These are phyloP conservation scores for Odontesthes bonariensis DNA, from an alignment of 2,113 vertebrate genomes.

Conservation along the genomic window DNA sequence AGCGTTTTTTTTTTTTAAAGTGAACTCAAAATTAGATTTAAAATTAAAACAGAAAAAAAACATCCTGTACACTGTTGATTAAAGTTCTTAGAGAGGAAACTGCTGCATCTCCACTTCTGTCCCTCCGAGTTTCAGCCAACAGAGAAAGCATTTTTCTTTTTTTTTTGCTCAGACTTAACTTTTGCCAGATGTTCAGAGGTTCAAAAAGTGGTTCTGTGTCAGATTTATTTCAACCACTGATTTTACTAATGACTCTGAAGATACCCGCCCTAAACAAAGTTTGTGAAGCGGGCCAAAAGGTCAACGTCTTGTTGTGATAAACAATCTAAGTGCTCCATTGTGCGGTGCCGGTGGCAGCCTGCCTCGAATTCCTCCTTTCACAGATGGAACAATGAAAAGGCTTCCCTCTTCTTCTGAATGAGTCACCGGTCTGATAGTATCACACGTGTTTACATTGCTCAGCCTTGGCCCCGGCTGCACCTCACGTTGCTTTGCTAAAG, in stretches of 20 bases:
- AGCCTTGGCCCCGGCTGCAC: conserved; percentile 43
- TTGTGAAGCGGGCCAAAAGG: not conserved
- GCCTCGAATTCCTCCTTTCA: conserved; percentile 59
- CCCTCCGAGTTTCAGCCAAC: too few relatives aligned
- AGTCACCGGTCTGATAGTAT: conserved; percentile 56
- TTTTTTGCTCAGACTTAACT: too few relatives aligned
- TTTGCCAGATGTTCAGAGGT: too few relatives aligned
- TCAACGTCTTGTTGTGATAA: conserved; percentile 47
- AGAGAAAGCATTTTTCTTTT: too few relatives aligned
- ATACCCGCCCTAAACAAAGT: conserved; percentile 42
- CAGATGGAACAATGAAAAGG: conserved; percentile 73
- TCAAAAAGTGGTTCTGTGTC: not conserved
- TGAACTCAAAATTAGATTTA: too few relatives aligned
- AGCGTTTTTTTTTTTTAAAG: too few relatives aligned
- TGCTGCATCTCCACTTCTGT: too few relatives aligned
- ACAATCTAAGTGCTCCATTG: conserved; percentile 40
- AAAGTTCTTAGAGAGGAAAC: too few relatives aligned
- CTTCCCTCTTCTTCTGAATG: conserved; percentile 61
- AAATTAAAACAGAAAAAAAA: too few relatives aligned
- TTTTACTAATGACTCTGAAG: not conserved
- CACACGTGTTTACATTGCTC: conserved; percentile 69
- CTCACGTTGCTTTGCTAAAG: conserved; percentile 69
- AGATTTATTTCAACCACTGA: not conserved
- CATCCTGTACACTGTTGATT: too few relatives aligned
- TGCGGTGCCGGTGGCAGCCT: not conserved